A percentile compares a stretch with the other conserved stretches of the same genome.
These are phyloP conservation scores for Phalacrocorax carbo DNA, from an alignment of 2,113 vertebrate genomes.

Conservation along the genomic window DNA sequence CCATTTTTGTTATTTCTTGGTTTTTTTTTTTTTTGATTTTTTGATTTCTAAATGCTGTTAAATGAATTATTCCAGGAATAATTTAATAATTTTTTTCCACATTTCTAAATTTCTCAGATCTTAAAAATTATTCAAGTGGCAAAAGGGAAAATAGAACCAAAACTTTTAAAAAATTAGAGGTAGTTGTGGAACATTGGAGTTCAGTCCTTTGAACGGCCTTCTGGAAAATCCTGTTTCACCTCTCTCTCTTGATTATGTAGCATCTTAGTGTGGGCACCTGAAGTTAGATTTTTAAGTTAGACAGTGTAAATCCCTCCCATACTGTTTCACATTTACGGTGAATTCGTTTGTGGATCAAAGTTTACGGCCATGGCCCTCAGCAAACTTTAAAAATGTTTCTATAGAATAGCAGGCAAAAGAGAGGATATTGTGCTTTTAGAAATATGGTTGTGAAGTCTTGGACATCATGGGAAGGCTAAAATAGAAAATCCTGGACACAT, in stretches of 20 bases:
- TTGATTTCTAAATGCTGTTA: background rate
- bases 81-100: background rate
- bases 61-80: background rate
- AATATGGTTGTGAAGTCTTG: background rate
- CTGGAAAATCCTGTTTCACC: background rate
- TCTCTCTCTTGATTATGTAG: background rate
- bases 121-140: background rate
- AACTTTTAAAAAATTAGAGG: background rate
- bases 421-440: slow-evolving; percentile 1
- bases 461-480: background rate
- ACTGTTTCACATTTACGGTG: background rate
- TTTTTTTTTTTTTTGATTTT: background rate
- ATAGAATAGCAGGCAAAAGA: background rate
- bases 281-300: slow-evolving; percentile 1
- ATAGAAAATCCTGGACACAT: background rate
- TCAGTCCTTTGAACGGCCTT: background rate
- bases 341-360: slow-evolving; percentile 24
- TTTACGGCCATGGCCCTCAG: background rate
- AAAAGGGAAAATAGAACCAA: background rate
- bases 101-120: background rate
- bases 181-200: background rate
- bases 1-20: background rate
- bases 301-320: background rate
- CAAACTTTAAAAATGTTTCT: background rate
- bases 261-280: background rate